Base-by-base conservation (phyloP, 2,113 vertebrate genomes). In the Mustela lutreola region DNA sequence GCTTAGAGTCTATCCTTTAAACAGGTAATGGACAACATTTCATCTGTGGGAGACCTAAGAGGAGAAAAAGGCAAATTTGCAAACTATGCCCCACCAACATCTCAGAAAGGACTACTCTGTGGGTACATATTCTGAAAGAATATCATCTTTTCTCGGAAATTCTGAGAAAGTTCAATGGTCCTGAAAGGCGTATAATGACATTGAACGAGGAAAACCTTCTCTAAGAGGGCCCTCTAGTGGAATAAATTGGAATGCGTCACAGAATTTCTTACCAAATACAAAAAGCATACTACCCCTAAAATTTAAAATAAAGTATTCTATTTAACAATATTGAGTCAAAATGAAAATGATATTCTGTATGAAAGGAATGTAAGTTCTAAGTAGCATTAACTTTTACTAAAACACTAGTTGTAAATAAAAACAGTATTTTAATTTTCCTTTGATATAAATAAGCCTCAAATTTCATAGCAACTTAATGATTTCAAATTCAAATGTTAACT, bases 201-300 rank as follows among this genome's bases (percentile, higher is more conserved):
- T 36, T 78, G 65, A 87, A 65, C 14, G 45, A 91, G 67, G 31
- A 90, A 96, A 95, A 97, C 4, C 63, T 89, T 97, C 95, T 95
- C 87, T 85, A 94, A 90, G 92, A 94, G 62, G 70, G 96, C 96
- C 98, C 98, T 94, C 98, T 98, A 91, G 97, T 98, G 97, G 96
- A 85, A 81, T 4, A 95, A 96, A 53, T 82, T 67, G 79, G 78
- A 95, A 82, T 67, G 92, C 63, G 39, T 82, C 11, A 71, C 15
- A 95, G 67, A 92, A 58, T 80, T 97, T 95, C 19, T 95, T 73
- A 80, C 4, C 39, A 71, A 70, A 67, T 73, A 28, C 16, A 28
- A 48, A 45, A 26, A 78, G 33, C 31, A 76, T 48, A 26, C 11
- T 83, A 50, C 39, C 70, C 39, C 14, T 58, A 42, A 82, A 89